Evolutionary conservation across 2,888 invertebrate genomes (phyloP).

Genomic region (Drosophila melanosoma): DNA sequence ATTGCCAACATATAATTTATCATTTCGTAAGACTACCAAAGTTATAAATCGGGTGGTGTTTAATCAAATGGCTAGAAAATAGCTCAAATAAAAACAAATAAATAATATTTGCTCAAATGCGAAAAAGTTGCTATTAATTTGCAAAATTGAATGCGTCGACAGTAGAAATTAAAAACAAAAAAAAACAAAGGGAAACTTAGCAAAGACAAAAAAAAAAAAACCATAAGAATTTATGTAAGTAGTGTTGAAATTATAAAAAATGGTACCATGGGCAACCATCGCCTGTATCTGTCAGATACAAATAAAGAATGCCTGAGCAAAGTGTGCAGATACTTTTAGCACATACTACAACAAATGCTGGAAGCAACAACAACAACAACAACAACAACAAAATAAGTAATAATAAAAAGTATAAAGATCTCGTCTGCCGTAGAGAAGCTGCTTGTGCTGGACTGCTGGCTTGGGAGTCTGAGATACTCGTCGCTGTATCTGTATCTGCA

Average conservation of each 20-base stretch:
- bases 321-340: conserved; percentile 52
- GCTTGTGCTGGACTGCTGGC: conserved; percentile 6
- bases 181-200: conserved; percentile 1
- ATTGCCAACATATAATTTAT: not conserved
- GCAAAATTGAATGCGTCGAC: conserved; percentile 22
- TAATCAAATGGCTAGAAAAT: conserved; percentile 19
- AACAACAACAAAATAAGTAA: conserved; percentile 29
- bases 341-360: conserved; percentile 37
- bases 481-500: conserved; percentile 42
- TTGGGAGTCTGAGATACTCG: conserved; percentile 21
- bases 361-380: conserved; percentile 7
- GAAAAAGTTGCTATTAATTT: conserved; percentile 8
- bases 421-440: conserved; percentile 46
- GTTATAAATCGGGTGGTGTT: conserved; percentile 38
- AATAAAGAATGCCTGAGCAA: conserved; percentile 24
- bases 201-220: not conserved
- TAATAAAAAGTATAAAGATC: conserved; percentile 56
- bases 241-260: conserved; percentile 17
- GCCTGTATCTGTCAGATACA: conserved; percentile 23
- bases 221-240: conserved; percentile 20
- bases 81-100: not conserved
- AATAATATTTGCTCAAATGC: no score
- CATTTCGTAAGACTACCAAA: not conserved
- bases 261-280: conserved; percentile 33
- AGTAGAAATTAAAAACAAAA: conserved; percentile 12